Evolutionary conservation across 2,113 vertebrate species (phyloP).

Genomic region (Poeciliopsis prolifica): DNA sequence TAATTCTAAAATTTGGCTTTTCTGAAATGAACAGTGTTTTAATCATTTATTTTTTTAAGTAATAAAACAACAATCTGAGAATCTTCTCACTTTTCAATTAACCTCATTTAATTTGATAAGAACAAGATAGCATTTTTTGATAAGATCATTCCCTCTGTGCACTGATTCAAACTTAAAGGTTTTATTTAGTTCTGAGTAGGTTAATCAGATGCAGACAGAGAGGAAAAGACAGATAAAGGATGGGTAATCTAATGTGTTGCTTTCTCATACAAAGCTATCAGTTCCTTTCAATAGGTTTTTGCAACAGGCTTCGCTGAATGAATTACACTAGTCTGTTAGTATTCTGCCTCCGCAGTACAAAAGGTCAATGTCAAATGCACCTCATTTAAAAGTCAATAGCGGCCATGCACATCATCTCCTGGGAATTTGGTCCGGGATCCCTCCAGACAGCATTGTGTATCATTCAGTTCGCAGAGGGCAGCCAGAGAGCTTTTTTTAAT

Average conservation of each 20-base stretch:
- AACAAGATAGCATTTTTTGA: conserved; percentile 33
- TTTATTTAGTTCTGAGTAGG: conserved; percentile 55
- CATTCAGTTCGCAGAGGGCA: conserved; percentile 76
- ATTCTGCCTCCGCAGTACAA: conserved; percentile 72
- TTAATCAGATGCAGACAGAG: conserved; percentile 65
- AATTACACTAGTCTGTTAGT: conserved; percentile 79
- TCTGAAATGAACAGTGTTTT: background rate
- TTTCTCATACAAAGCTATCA: conserved; percentile 68
- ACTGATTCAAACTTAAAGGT: conserved; percentile 22
- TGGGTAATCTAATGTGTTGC: conserved; percentile 67
- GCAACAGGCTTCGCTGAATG: conserved; percentile 62
- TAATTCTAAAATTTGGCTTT: background rate
- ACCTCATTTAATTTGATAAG: conserved; percentile 13
- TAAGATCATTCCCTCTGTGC: conserved; percentile 17
- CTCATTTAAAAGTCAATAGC: conserved; percentile 84
- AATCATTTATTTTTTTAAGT: background rate
- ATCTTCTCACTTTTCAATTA: conserved; percentile 22
- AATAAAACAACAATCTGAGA: background rate
- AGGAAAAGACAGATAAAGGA: conserved; percentile 65
- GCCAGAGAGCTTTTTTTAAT: conserved; percentile 75
- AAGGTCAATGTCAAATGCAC: conserved; percentile 82
- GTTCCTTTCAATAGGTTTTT: conserved; percentile 65
- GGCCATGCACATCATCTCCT: conserved; percentile 76
- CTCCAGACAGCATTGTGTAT: conserved; percentile 78
- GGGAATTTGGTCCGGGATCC: conserved; percentile 73